Percentiles rank a stretch among this genome's conserved stretches.
Evolutionary conservation across 64 coral and sea anemone species (phyloP).

Genomic region (Astreopora myriophthalma): DNA sequence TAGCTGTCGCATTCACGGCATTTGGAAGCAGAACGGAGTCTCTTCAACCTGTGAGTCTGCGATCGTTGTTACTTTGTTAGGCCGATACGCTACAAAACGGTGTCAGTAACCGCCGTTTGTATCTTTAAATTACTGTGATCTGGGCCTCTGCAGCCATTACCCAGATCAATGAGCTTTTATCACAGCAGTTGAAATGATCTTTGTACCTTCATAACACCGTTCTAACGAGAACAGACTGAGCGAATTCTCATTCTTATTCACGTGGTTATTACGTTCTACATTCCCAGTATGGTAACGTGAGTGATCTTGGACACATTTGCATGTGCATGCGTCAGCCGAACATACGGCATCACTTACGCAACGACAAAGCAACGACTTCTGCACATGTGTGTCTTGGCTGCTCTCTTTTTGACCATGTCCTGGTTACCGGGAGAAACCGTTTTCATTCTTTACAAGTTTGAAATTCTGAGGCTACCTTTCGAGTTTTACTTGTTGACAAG

Average conservation of each 20-base stretch:
- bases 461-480: not conserved
- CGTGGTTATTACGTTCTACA: not conserved
- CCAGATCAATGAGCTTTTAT: conserved; percentile 9
- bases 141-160: not conserved
- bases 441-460: conserved; percentile 33
- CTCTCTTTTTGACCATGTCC: conserved; percentile 45
- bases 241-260: conserved; percentile 34
- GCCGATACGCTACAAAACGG: conserved; percentile 4
- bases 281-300: not conserved
- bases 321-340: conserved; percentile 12
- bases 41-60: no score
- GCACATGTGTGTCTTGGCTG: conserved; percentile 23
- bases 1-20: no score
- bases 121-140: not conserved
- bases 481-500: conserved; percentile 9
- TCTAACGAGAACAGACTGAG: conserved; percentile 38
- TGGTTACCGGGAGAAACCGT: conserved; percentile 54
- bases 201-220: conserved; percentile 33
- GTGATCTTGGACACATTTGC: conserved; percentile 47
- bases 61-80: not conserved
- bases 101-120: not conserved
- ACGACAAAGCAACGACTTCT: not conserved
- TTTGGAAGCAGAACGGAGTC: no score
- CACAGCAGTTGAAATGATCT: conserved; percentile 1
- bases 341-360: conserved; percentile 17